Evolutionary conservation across 2,113 vertebrate species (phyloP).

Genomic region (Shinisaurus crocodilurus): DNA sequence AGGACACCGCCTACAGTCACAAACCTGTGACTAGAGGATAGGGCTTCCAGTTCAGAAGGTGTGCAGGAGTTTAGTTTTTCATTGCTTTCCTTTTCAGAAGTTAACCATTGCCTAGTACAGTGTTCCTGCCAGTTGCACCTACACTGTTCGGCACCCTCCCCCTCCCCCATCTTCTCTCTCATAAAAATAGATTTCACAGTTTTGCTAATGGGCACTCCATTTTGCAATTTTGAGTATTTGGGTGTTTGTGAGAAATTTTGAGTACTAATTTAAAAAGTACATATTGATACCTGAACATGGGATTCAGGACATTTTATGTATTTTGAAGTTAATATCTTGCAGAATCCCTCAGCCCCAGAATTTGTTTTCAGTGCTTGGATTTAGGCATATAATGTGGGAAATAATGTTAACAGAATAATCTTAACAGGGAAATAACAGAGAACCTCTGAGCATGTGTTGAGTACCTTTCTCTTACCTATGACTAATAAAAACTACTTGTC

Average conservation of each 20-base stretch:
- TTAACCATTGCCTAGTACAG: neutral
- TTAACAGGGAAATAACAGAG: too few relatives aligned
- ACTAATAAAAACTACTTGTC: neutral
- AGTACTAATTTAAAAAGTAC: neutral
- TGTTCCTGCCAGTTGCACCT: neutral
- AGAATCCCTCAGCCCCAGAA: neutral
- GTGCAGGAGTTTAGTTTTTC: neutral
- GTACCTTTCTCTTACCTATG: neutral
- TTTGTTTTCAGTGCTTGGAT: neutral
- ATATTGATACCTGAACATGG: neutral
- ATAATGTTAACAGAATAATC: neutral
- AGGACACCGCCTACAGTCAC: neutral
- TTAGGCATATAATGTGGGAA: neutral
- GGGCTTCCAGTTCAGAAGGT: neutral
- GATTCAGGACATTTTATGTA: neutral
- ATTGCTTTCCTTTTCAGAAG: neutral
- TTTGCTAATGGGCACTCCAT: neutral
- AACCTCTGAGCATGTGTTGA: neutral
- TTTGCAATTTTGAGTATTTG: neutral
- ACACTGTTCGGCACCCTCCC: neutral
- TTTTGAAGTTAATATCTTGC: neutral
- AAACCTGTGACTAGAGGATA: neutral
- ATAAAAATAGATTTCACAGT: neutral
- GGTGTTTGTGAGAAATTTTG: neutral
- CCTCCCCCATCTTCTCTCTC: too few relatives aligned